Evolutionary conservation across 2,888 invertebrate genomes (phyloP).

Genomic region (Ophion costatus): DNA sequence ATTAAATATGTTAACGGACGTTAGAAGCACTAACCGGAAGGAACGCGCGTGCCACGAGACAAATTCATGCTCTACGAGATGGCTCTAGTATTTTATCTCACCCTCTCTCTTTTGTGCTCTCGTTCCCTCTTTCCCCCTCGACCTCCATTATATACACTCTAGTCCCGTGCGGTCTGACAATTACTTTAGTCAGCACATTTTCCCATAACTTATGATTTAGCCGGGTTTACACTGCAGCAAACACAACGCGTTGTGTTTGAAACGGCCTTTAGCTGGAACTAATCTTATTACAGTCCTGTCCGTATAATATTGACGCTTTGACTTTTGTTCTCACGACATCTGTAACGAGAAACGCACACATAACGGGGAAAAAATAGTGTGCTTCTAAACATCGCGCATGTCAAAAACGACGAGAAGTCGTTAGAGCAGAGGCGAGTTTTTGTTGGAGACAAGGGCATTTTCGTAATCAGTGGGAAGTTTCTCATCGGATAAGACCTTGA

Average conservation of each 20-base stretch:
- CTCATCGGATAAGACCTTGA: too few relatives aligned
- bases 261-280: conserved; percentile 36
- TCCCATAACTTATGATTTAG: conserved; percentile 68
- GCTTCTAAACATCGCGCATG: not conserved
- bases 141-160: conserved; percentile 25
- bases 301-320: conserved; percentile 52
- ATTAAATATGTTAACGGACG: conserved; percentile 67
- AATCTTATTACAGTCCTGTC: conserved; percentile 35
- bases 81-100: conserved; percentile 36
- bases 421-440: too few relatives aligned
- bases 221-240: conserved; percentile 16
- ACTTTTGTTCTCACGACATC: conserved; percentile 46
- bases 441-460: too few relatives aligned
- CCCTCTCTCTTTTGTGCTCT: conserved; percentile 10
- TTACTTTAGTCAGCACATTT: conserved; percentile 66
- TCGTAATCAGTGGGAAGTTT: too few relatives aligned
- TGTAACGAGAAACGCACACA: not conserved
- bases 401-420: too few relatives aligned
- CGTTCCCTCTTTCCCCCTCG: conserved; percentile 2
- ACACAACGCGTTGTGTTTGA: conserved; percentile 18
- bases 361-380: not conserved
- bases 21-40: conserved; percentile 75
- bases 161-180: conserved; percentile 56
- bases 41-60: conserved; percentile 66
- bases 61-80: conserved; percentile 35